Percentiles rank a stretch among this genome's conserved stretches.
Conservation (phyloP, 2,797 vertebrate species). For the Danio kyathit region DNA sequence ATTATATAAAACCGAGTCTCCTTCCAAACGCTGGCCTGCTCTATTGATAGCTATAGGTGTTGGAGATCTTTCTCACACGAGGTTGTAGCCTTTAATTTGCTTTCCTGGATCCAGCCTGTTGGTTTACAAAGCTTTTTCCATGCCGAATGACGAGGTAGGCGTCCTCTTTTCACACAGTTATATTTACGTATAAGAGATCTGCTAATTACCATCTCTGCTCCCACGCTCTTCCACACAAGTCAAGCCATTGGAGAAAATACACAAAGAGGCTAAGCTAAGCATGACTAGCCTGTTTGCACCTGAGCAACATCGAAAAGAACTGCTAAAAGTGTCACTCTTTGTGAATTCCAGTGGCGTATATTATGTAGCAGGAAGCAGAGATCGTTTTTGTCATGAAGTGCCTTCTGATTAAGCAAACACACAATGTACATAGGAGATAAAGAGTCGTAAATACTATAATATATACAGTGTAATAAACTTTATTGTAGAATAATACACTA, state of each 20-base stretch:
- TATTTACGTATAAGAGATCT: conserved; percentile 60
- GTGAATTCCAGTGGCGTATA: neutral
- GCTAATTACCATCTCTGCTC: conserved; percentile 61
- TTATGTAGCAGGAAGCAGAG: neutral
- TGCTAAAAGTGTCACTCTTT: neutral
- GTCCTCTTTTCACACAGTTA: conserved; percentile 60
- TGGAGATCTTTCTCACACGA: conserved; percentile 60
- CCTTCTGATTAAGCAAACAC: no score
- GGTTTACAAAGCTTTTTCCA: conserved; percentile 61
- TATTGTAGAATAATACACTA: no score
- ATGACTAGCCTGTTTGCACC: conserved; percentile 34
- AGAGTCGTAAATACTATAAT: no score
- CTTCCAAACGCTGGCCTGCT: conserved; percentile 18
- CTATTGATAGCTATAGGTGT: conserved; percentile 53
- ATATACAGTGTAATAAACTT: no score
- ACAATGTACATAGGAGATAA: no score
- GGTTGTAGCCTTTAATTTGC: conserved; percentile 62
- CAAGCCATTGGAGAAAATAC: conserved; percentile 16
- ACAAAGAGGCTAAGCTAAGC: conserved; percentile 46
- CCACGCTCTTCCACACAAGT: conserved; percentile 52
- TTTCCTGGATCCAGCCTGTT: conserved; percentile 61
- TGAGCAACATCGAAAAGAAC: conserved; percentile 31
- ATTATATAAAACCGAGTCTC: conserved; percentile 31
- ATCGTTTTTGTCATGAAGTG: no score
- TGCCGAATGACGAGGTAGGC: conserved; percentile 51